phyloP scores from a whole-genome alignment of 2,113 vertebrate genomes.

The Nymphicus hollandicus region DNA sequence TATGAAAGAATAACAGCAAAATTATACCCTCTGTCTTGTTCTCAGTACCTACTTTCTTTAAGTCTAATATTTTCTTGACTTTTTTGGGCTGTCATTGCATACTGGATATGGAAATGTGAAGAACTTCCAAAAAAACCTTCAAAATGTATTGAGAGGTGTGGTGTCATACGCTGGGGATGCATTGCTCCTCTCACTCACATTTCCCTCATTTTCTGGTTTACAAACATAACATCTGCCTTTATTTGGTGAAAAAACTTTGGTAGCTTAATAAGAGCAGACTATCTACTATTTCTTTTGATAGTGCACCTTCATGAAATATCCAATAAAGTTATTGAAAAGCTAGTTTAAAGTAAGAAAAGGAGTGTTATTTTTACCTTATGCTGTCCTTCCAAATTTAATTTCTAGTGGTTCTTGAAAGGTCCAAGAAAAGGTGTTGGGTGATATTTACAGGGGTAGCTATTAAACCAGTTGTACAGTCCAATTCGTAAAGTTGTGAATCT shows the following conservation, averaged over 20 bases:
- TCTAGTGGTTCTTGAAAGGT: neutral
- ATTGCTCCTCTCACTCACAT: neutral
- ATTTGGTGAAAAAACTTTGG: neutral
- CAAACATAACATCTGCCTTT: neutral
- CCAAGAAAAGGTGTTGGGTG: neutral
- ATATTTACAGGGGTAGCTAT: neutral
- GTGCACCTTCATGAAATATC: neutral
- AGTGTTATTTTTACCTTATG: neutral
- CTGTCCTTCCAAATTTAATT: neutral
- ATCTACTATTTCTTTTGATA: neutral
- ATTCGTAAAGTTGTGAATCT: neutral
- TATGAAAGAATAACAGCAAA: neutral
- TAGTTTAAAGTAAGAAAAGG: neutral
- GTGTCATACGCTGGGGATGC: fast-evolving
- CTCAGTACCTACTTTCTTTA: neutral
- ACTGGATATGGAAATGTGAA: neutral
- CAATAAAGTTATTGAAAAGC: neutral
- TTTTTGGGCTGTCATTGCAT: neutral
- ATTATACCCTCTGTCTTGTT: neutral
- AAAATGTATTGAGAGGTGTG: neutral
- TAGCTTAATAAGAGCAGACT: neutral
- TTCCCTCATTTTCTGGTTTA: neutral
- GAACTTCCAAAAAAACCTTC: neutral
- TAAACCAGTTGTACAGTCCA: neutral
- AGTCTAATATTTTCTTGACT: neutral